phyloP scores from a whole-genome alignment of 2,888 invertebrate genomes.

The Tenthredo scrophulariae region DNA sequence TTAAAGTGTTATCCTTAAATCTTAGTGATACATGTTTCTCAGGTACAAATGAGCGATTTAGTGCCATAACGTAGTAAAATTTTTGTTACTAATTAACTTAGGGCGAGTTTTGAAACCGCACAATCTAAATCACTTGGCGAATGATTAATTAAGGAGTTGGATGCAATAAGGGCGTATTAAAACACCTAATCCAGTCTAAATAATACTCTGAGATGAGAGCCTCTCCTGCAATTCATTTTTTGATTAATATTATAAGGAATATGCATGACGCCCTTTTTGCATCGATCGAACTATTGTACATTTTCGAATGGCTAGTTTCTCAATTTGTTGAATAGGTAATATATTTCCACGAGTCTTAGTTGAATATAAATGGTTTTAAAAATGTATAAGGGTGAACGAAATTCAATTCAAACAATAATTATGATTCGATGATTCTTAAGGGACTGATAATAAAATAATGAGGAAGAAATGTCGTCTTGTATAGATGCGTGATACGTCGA shows the following conservation, averaged over 20 bases:
- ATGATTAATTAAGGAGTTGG: neutral
- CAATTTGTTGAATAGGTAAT: neutral
- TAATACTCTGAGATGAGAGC: neutral
- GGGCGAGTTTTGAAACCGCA: neutral
- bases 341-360: neutral
- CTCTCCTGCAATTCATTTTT: neutral
- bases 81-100: conserved; percentile 2
- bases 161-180: neutral
- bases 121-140: neutral
- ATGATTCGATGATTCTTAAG: neutral
- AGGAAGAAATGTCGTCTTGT: no score
- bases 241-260: neutral
- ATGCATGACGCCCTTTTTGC: neutral
- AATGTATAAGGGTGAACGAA: neutral
- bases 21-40: conserved; percentile 1
- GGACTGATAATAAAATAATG: neutral
- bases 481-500: no score
- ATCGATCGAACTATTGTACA: neutral
- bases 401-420: neutral
- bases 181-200: neutral
- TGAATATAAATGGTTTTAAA: neutral
- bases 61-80: conserved; percentile 31
- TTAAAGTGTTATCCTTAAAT: neutral
- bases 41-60: conserved; percentile 39
- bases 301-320: neutral